Base-by-base conservation (phyloP, 1,140 invertebrate species). In the Diabrotica undecimpunctata region DNA sequence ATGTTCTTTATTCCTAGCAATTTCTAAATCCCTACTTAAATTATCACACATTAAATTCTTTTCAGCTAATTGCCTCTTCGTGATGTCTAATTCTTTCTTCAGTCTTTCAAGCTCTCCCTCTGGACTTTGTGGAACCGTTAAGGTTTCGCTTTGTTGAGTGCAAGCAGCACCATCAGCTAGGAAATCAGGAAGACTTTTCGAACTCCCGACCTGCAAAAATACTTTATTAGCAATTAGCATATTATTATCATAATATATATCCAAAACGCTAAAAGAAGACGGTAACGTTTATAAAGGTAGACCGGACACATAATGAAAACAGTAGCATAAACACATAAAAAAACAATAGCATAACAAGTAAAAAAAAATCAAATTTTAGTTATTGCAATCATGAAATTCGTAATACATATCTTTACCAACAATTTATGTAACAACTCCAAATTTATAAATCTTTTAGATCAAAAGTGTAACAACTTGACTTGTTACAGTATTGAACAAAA, bases 111-210 rank as follows among this genome's bases (percentile, higher is more conserved):
- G 78, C 37, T 80, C 78, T 55, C 79, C 77, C 64, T 86, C 83
- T 7, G 80, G 78, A 51, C 82, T 72, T 10, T 80, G 74, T 61
- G 79, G 78, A 25, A 77, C 78, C 37, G 80, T 61, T 77, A 69
- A 81, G 81, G 65, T 81, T 64, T 73, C 72, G 35, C 61, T 13
- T 57, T 70, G 66, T 63, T 77, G 76, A 37, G 76, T 75, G 37
- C 78, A 79, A 66, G 89, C 88, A 10, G 88, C 87, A 9, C 87
- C 87, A 76, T 90, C 88, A 11, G 86, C 88, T 39, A 90, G 80
- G 78, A 90, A 90, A 70, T 90, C 88, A 12, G 88, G 88, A 57
- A 90, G 79, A 75, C 86, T 85, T 77, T 88, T 86, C 7, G 83
- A 81, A n/a, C 82, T 78, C 54, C 76, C 81, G 11, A 78, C 59